Evolutionary conservation across 2,113 vertebrate genomes (phyloP).

Genomic region (Protobothrops flavoviridis): DNA sequence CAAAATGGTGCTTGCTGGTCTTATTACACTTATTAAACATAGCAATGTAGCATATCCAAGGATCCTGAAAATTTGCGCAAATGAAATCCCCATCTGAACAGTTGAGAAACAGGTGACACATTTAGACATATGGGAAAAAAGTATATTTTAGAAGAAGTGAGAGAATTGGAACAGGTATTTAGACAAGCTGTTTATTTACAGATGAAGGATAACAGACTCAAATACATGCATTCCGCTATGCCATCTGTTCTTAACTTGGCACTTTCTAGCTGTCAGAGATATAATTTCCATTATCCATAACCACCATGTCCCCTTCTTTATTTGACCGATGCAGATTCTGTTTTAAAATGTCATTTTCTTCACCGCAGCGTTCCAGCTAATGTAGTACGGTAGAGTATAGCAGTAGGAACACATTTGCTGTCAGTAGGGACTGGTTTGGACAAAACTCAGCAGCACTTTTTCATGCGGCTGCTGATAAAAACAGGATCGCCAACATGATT

Average conservation of each 20-base stretch:
- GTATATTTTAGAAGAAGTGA: neutral
- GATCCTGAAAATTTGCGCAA: neutral
- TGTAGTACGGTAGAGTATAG: neutral
- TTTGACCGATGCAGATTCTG: neutral
- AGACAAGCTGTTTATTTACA: neutral
- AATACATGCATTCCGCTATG: neutral
- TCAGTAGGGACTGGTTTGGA: neutral
- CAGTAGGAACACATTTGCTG: neutral
- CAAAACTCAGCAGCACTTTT: no score
- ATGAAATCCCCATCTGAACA: neutral
- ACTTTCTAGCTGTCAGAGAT: neutral
- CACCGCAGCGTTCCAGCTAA: neutral
- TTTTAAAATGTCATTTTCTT: constrained; percentile 7
- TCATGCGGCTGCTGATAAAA: no score
- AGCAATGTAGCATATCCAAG: neutral
- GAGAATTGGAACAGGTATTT: neutral
- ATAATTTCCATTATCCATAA: neutral
- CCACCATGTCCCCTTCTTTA: neutral
- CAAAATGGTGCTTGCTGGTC: neutral
- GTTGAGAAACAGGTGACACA: neutral
- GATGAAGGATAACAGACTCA: neutral
- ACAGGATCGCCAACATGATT: no score
- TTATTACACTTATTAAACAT: neutral
- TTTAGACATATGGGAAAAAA: neutral
- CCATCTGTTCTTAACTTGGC: neutral